Evolutionary conservation across 2,888 invertebrate genomes (phyloP), one percentile per base, ranked within the genome.

Genomic region (Anodontia alba): DNA sequence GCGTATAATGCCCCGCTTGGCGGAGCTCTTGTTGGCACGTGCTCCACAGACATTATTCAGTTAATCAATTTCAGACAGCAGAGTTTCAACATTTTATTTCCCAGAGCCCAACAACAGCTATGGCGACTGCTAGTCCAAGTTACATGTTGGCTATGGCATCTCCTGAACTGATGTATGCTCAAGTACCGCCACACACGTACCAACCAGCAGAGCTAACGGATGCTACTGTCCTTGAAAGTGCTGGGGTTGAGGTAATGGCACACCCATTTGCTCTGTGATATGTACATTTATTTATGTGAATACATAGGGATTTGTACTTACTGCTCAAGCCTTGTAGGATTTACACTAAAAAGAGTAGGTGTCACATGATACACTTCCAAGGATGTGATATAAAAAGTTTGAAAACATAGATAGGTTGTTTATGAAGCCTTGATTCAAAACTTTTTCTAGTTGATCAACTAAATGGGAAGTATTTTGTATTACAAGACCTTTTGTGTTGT

Each of bases 131-230:
- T 66, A 85, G 82, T 72, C 85, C 85, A 31, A 62, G 62, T 43
- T 85, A 83, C 67, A 85, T 85, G 85, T 87, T 92, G 78, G 91
- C 90, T 69, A 87, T 90, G 71, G 87, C 62, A 7, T 62, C 91
- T n/a, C 90, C 92, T 73, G 93, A 93, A 76, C 82, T 93, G 81
- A 91, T 93, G 90, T 93, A 93, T 81, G 91, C 92, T 74, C 91
- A 91, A 75, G 84, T 90, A 23, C 91, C 91, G 38, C 90, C 90
- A n/a, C 91, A 90, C 51, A 85, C 89, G 49, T 91, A 91, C 80
- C 91, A 90, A 76, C 83, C 90, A 71, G 87, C 88, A 51, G 92
- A 92, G 23, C 67, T 88, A 15, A 49, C 79, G 33, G 87, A 87
- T 54, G 80, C 86, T 31, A 71, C 80, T 15, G 49, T 80, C 31